phyloP scores from a whole-genome alignment of 1,140 invertebrate genomes.

The Orussus abietinus region DNA sequence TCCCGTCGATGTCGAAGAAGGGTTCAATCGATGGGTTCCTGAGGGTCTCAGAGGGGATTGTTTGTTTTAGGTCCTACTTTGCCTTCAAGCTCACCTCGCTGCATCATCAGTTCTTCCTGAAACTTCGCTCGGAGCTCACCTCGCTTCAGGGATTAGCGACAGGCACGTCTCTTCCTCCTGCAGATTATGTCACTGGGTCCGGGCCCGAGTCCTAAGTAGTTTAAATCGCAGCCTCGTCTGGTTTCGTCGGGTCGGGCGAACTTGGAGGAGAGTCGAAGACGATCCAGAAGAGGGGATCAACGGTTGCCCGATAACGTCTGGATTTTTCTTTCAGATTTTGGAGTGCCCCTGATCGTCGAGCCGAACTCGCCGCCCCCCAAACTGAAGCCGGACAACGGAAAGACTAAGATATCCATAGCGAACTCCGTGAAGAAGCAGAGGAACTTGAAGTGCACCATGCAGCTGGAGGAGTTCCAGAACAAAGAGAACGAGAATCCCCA shows the following conservation, averaged over 20 bases:
- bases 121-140: slow-evolving; percentile 65
- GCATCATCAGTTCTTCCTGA: slow-evolving; percentile 72
- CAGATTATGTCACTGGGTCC: too few species aligned
- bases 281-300: not conserved
- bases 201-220: too few species aligned
- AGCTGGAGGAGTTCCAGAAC: slow-evolving; percentile 60
- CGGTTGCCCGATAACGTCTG: too few species aligned
- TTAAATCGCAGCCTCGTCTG: too few species aligned
- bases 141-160: slow-evolving; percentile 65
- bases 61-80: slow-evolving; percentile 62
- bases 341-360: slow-evolving; percentile 38
- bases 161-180: slow-evolving; percentile 46
- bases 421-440: slow-evolving; percentile 33
- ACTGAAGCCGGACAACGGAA: slow-evolving; percentile 27
- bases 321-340: slow-evolving; percentile 52
- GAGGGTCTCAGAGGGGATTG: slow-evolving; percentile 2
- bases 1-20: not conserved
- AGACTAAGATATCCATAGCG: slow-evolving; percentile 41
- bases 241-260: too few species aligned
- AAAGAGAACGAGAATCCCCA: slow-evolving; percentile 67
- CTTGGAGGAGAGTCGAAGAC: not conserved
- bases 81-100: slow-evolving; percentile 70
- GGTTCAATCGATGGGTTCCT: slow-evolving; percentile 1
- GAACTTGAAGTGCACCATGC: slow-evolving; percentile 37
- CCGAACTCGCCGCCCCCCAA: slow-evolving; percentile 33